phyloP scores from a whole-genome alignment of 2,113 vertebrate species.

The Calypte anna region DNA sequence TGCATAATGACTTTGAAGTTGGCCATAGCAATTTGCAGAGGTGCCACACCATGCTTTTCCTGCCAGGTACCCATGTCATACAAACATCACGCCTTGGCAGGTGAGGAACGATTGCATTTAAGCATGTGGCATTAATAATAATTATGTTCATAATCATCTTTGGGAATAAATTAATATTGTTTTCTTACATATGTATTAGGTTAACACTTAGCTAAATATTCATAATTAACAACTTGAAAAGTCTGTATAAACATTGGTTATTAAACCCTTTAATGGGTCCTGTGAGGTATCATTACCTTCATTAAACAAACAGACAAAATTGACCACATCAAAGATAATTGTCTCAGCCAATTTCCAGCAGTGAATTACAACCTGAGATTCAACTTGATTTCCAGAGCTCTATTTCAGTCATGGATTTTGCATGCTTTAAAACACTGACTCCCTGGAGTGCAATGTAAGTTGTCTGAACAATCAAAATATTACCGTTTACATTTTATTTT shows the following conservation, averaged over 20 bases:
- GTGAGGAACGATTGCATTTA: neutral
- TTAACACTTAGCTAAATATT: constrained; percentile 44
- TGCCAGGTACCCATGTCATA: neutral
- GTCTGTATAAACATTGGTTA: constrained; percentile 13
- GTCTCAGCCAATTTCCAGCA: constrained; percentile 28
- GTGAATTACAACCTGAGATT: constrained; percentile 14
- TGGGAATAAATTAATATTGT: constrained; percentile 30
- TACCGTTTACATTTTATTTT: neutral
- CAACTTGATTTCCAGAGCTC: neutral
- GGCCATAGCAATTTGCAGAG: neutral
- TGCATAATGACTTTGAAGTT: neutral
- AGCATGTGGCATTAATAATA: neutral
- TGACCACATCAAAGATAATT: constrained; percentile 60
- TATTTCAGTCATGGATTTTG: neutral
- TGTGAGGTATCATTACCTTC: constrained; percentile 52
- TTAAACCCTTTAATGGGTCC: constrained; percentile 33
- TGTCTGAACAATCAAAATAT: neutral
- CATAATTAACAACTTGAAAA: constrained; percentile 44
- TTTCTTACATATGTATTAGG: constrained; percentile 45
- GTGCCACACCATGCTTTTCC: accelerated
- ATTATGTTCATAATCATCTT: neutral
- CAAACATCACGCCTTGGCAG: neutral
- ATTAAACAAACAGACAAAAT: constrained; percentile 12
- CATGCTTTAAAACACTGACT: neutral
- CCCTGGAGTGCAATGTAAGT: neutral